Evolutionary conservation across 2,797 vertebrate genomes (phyloP).

Genomic region (Lacerta agilis): DNA sequence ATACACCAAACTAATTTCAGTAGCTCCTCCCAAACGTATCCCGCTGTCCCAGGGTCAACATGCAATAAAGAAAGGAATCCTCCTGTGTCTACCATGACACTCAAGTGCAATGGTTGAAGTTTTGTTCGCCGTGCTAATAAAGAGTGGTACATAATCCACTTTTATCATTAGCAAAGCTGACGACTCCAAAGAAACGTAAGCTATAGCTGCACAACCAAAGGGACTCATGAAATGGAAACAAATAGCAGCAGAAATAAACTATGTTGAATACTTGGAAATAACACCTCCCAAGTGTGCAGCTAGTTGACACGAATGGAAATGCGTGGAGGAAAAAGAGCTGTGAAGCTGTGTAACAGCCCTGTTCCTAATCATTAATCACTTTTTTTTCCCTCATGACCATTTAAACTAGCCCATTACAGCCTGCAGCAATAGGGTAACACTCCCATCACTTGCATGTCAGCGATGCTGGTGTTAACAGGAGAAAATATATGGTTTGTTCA

Average conservation of each 20-base stretch:
- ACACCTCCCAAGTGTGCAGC: constrained; percentile 61
- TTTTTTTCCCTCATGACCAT: constrained; percentile 57
- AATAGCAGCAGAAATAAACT: constrained; percentile 52
- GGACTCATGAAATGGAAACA: constrained; percentile 63
- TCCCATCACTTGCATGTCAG: constrained; percentile 67
- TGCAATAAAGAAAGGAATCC: constrained; percentile 38
- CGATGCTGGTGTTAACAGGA: constrained; percentile 74
- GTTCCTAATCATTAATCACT: constrained; percentile 73
- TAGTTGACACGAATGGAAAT: constrained; percentile 67
- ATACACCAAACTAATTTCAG: constrained; percentile 51
- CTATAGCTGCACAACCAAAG: constrained; percentile 39
- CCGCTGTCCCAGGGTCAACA: constrained; percentile 2
- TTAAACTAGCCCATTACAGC: constrained; percentile 73
- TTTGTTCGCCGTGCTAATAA: constrained; percentile 50
- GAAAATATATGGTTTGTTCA: constrained; percentile 76
- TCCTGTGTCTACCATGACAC: constrained; percentile 4
- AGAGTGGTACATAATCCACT: constrained; percentile 48
- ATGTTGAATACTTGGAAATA: constrained; percentile 60
- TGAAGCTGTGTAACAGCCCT: constrained; percentile 57
- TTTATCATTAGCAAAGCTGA: constrained; percentile 48
- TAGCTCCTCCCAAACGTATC: constrained; percentile 58
- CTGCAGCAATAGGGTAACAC: constrained; percentile 74
- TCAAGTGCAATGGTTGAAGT: constrained; percentile 42
- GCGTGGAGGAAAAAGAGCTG: constrained; percentile 55
- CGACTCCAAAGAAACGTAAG: constrained; percentile 44